These are phyloP conservation scores for Melanostoma mellinum DNA, from an alignment of 2,888 invertebrate genomes.

Conservation along the genomic window DNA sequence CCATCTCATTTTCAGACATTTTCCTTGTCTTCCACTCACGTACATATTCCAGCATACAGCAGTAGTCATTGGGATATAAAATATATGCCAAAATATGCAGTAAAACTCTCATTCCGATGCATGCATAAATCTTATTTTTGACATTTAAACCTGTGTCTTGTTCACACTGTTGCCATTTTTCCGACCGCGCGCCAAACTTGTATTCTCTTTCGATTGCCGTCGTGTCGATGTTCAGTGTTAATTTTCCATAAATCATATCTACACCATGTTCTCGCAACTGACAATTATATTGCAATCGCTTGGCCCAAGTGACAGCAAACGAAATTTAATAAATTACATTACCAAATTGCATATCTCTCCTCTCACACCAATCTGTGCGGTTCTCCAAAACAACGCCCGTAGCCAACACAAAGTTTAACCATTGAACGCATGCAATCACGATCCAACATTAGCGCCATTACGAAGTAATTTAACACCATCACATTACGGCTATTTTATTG, in stretches of 20 bases:
- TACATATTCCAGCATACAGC: too few species aligned
- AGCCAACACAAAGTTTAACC: constrained; percentile 19
- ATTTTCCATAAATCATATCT: constrained; percentile 9
- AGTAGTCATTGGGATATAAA: too few species aligned
- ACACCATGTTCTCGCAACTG: constrained; percentile 14
- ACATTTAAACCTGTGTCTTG: too few species aligned
- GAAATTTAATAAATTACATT: constrained; percentile 53
- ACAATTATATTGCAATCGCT: constrained; percentile 44
- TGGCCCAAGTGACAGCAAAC: constrained; percentile 42
- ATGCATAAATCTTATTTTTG: too few species aligned
- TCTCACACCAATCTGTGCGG: constrained; percentile 27
- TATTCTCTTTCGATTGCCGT: too few species aligned
- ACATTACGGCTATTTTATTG: constrained; percentile 63
- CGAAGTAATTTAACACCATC: constrained; percentile 70
- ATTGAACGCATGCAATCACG: constrained; percentile 52
- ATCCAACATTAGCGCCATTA: constrained; percentile 60
- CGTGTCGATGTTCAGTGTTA: too few species aligned
- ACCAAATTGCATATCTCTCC: constrained; percentile 31
- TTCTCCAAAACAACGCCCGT: constrained; percentile 47
- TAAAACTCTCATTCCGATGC: too few species aligned
- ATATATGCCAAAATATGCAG: too few species aligned
- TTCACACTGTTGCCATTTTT: too few species aligned
- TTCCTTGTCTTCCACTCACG: too few species aligned
- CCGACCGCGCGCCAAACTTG: too few species aligned
- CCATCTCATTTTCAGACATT: too few species aligned